These are phyloP conservation scores for Desmodus rotundus DNA, from an alignment of 2,113 vertebrate species.

Conservation along the genomic window DNA sequence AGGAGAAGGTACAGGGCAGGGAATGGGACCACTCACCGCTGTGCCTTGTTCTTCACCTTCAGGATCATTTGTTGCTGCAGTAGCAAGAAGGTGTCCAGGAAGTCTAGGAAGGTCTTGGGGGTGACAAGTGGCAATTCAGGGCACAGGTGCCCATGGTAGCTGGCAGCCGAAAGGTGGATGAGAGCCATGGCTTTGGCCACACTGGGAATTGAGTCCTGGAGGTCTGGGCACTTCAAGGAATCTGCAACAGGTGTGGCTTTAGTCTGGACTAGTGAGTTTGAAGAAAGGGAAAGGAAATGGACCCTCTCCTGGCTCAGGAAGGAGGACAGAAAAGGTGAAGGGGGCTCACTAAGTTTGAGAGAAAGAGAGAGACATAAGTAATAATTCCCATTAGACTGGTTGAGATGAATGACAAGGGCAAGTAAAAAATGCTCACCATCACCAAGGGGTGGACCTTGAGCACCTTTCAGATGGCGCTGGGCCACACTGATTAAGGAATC, in stretches of 20 bases:
- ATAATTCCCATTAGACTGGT: background rate
- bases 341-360: background rate
- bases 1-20: background rate
- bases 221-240: background rate
- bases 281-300: background rate
- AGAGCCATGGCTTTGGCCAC: conserved; percentile 80
- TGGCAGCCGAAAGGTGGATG: conserved; percentile 82
- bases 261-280: background rate
- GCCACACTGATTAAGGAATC: conserved; percentile 78
- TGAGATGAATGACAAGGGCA: background rate
- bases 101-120: conserved; percentile 81
- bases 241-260: conserved; percentile 49
- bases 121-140: conserved; percentile 77
- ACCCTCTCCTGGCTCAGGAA: background rate
- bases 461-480: conserved; percentile 68
- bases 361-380: background rate
- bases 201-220: conserved; percentile 31
- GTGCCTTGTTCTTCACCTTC: conserved; percentile 43
- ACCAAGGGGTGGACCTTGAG: background rate
- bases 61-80: conserved; percentile 65
- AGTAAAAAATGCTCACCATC: conserved; percentile 16
- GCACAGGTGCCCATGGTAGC: conserved; percentile 76
- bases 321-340: background rate
- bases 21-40: conserved; percentile 75
- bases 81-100: conserved; percentile 78